phyloP scores from a whole-genome alignment of 2,113 vertebrate species.

The Pseudonaja textilis region DNA sequence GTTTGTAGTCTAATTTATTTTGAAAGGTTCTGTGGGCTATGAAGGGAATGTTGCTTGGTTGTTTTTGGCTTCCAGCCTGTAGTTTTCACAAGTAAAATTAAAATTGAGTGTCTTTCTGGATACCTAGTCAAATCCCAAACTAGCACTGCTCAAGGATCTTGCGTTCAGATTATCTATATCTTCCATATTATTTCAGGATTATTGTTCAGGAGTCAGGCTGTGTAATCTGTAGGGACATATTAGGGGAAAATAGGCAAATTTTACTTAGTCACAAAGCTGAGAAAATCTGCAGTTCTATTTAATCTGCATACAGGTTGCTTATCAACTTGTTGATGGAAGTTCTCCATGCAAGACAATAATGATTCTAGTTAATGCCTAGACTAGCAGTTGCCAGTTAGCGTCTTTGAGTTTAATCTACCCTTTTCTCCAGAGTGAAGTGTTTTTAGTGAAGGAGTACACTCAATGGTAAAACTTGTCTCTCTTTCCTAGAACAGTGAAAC shows the following conservation, averaged over 20 bases:
- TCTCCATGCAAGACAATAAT: neutral
- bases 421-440: neutral
- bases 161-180: neutral
- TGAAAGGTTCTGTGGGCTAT: neutral
- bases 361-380: neutral
- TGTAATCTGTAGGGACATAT: neutral
- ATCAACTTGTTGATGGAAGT: neutral
- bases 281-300: neutral
- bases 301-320: neutral
- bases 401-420: neutral
- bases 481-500: neutral
- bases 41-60: neutral
- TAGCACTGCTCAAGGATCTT: neutral
- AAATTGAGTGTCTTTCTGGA: neutral
- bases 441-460: conserved; percentile 7
- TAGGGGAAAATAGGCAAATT: neutral
- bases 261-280: neutral
- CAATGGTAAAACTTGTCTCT: neutral
- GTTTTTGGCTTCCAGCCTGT: neutral
- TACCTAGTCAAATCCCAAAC: neutral
- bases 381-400: neutral
- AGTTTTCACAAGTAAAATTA: neutral
- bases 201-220: neutral
- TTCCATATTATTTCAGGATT: neutral
- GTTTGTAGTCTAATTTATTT: neutral